Conservation (phyloP, 2,888 invertebrate species). For the Carpatolechia fugitivella region DNA sequence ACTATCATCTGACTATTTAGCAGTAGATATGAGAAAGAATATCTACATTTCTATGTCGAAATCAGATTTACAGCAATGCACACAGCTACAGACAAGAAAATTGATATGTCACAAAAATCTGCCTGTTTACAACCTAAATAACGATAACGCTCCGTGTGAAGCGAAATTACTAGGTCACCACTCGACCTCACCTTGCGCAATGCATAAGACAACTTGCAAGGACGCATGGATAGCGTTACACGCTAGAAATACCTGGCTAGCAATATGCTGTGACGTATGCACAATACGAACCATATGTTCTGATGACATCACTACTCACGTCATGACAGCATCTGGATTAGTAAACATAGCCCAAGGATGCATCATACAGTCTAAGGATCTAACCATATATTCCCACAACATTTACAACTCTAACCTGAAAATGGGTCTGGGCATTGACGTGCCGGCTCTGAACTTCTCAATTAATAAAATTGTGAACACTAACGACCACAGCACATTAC, state of each 20-base stretch:
- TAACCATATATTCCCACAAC: slow-evolving; percentile 19
- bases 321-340: slow-evolving; percentile 13
- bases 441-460: too few species aligned
- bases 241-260: slow-evolving; percentile 21
- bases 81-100: neutral
- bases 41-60: neutral
- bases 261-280: slow-evolving; percentile 20
- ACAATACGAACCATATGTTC: slow-evolving; percentile 19
- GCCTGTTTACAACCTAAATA: slow-evolving; percentile 11
- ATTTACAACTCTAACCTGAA: slow-evolving; percentile 7
- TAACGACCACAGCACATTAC: too few species aligned
- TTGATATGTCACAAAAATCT: neutral
- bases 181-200: slow-evolving; percentile 14
- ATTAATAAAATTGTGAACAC: too few species aligned
- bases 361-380: slow-evolving; percentile 18
- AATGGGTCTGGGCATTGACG: neutral
- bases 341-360: slow-evolving; percentile 17
- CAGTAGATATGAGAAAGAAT: neutral
- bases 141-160: slow-evolving; percentile 18
- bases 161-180: slow-evolving; percentile 22
- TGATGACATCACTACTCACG: slow-evolving; percentile 18
- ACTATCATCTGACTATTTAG: neutral
- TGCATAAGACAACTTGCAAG: slow-evolving; percentile 14
- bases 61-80: neutral
- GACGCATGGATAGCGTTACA: slow-evolving; percentile 11